Evolutionary conservation across 2,888 invertebrate species (phyloP).

Genomic region (Orchesella flavescens): DNA sequence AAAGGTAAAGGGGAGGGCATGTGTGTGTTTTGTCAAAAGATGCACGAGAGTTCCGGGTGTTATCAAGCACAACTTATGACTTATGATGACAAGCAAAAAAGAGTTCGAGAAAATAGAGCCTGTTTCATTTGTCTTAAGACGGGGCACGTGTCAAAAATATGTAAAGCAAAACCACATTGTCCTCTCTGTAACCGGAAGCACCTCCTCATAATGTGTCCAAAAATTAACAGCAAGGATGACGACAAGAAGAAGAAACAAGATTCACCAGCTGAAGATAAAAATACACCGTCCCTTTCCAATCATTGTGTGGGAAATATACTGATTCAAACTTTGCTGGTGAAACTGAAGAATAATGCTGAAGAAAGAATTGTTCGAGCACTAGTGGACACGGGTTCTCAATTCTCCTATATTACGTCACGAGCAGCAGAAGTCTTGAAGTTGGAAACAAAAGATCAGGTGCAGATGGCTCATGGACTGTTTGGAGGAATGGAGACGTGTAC

Average conservation of each 20-base stretch:
- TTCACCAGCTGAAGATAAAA: background rate
- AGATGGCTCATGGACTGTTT: constrained; percentile 68
- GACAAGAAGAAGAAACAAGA: constrained; percentile 45
- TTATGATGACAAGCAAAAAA: background rate
- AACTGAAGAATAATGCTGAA: background rate
- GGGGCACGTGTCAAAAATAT: background rate
- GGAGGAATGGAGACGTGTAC: constrained; percentile 44
- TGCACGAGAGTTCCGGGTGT: background rate
- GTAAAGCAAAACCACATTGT: background rate
- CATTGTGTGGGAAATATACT: background rate
- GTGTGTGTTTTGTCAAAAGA: background rate
- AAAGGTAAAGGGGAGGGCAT: constrained; percentile 50
- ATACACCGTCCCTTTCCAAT: background rate
- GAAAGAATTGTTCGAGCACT: constrained; percentile 60
- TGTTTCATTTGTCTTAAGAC: constrained; percentile 13
- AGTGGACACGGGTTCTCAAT: constrained; percentile 71
- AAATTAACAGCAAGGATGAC: background rate
- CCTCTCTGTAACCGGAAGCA: constrained; percentile 15
- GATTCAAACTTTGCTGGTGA: constrained; percentile 27
- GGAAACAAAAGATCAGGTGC: constrained; percentile 45
- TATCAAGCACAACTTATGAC: background rate
- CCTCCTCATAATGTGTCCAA: background rate
- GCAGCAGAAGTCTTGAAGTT: constrained; percentile 67
- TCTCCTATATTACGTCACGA: constrained; percentile 69
- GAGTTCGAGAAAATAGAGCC: background rate